phyloP scores from a whole-genome alignment of 2,888 invertebrate genomes.

The Pheosia gnoma region DNA sequence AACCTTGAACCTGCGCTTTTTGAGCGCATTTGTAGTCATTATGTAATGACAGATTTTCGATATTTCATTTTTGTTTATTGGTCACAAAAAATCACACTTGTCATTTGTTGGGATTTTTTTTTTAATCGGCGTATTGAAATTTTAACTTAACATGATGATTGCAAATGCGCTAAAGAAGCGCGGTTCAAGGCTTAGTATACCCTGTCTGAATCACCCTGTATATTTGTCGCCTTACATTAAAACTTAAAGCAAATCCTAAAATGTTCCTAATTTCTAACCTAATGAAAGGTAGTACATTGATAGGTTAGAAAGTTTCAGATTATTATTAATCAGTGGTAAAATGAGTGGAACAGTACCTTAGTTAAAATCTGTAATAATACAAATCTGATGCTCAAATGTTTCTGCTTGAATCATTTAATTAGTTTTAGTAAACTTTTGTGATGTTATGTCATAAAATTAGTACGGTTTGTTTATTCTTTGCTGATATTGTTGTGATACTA shows the following conservation, averaged over 20 bases:
- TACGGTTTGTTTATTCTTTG: slow-evolving; percentile 61
- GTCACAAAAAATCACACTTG: too few relatives aligned
- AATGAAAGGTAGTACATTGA: neutral
- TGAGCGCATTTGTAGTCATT: too few relatives aligned
- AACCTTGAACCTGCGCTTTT: too few relatives aligned
- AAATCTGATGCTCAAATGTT: slow-evolving; percentile 79
- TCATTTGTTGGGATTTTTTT: too few relatives aligned
- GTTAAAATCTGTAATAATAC: slow-evolving; percentile 36
- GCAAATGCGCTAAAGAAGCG: too few relatives aligned
- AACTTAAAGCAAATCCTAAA: neutral
- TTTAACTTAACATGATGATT: too few relatives aligned
- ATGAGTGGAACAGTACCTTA: slow-evolving; percentile 58
- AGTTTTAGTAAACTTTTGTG: slow-evolving; percentile 59
- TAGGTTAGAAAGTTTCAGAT: slow-evolving; percentile 63
- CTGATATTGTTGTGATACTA: slow-evolving; percentile 57
- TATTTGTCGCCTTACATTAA: neutral
- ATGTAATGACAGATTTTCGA: too few relatives aligned
- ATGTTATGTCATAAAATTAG: slow-evolving; percentile 50
- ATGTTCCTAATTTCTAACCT: slow-evolving; percentile 23
- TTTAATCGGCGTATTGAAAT: too few relatives aligned
- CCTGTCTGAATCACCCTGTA: too few relatives aligned
- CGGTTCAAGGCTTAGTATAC: too few relatives aligned
- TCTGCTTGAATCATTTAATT: slow-evolving; percentile 67
- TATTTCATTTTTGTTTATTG: too few relatives aligned
- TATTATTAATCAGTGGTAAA: slow-evolving; percentile 66